Conservation (phyloP, 2,797 vertebrate species). For the Hemitrygon akajei region DNA sequence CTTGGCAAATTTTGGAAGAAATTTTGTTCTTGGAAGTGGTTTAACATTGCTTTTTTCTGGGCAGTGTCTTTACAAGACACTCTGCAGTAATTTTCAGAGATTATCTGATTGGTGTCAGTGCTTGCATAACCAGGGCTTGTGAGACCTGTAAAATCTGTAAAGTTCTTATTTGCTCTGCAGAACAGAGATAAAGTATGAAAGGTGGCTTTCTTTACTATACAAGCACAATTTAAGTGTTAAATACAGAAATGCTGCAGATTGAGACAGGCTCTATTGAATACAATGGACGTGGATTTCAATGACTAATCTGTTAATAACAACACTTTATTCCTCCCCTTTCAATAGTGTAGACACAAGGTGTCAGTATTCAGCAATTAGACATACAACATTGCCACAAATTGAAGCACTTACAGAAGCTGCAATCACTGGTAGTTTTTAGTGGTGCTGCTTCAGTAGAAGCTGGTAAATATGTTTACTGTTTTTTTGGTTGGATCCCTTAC, state of each 20-base stretch:
- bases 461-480: not conserved
- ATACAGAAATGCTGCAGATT: not conserved
- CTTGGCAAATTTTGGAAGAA: too few species aligned
- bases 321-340: not conserved
- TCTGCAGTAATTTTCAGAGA: too few species aligned
- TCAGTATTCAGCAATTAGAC: not conserved
- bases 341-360: not conserved
- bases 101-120: too few species aligned
- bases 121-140: too few species aligned
- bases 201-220: not conserved
- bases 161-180: not conserved
- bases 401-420: not conserved
- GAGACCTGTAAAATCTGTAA: not conserved
- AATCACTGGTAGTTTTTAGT: not conserved
- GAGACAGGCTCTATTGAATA: not conserved
- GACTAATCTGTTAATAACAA: not conserved
- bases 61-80: too few species aligned
- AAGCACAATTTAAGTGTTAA: not conserved
- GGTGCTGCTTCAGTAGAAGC: not conserved
- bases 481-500: not conserved
- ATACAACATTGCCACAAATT: not conserved
- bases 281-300: not conserved
- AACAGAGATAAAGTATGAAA: not conserved
- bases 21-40: too few species aligned
- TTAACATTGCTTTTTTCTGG: too few species aligned